These are phyloP conservation scores for Aleadryas rufinucha DNA, from an alignment of 2,113 vertebrate species.

Conservation along the genomic window DNA sequence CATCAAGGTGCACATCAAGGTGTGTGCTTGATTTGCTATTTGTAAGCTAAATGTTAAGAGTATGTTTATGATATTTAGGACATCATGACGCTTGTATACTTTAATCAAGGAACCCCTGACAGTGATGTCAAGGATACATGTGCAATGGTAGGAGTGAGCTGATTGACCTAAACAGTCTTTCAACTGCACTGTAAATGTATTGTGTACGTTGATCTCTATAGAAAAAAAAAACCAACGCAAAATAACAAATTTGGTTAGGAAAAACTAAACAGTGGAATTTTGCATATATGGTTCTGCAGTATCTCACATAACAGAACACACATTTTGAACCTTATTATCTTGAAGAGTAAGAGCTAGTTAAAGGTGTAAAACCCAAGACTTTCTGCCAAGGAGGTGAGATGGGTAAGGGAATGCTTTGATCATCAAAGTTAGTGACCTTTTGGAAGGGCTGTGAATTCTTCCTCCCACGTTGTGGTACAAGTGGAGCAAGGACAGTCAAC, in stretches of 20 bases:
- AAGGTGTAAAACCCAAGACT: background rate
- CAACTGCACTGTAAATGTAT: background rate
- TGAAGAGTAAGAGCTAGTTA: background rate
- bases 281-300: background rate
- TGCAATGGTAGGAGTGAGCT: background rate
- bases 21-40: background rate
- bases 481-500: background rate
- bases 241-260: background rate
- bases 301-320: background rate
- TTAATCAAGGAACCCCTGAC: background rate
- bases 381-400: background rate
- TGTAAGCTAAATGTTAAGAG: background rate
- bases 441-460: background rate
- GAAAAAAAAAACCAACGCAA: background rate
- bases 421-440: background rate
- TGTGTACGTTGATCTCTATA: background rate
- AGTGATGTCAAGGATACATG: background rate
- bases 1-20: background rate
- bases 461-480: background rate
- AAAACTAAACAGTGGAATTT: background rate
- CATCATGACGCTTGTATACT: background rate
- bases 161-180: background rate
- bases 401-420: background rate
- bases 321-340: background rate
- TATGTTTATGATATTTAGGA: background rate